phyloP scores from a whole-genome alignment of 2,888 invertebrate genomes.

The Torymus auratus region DNA sequence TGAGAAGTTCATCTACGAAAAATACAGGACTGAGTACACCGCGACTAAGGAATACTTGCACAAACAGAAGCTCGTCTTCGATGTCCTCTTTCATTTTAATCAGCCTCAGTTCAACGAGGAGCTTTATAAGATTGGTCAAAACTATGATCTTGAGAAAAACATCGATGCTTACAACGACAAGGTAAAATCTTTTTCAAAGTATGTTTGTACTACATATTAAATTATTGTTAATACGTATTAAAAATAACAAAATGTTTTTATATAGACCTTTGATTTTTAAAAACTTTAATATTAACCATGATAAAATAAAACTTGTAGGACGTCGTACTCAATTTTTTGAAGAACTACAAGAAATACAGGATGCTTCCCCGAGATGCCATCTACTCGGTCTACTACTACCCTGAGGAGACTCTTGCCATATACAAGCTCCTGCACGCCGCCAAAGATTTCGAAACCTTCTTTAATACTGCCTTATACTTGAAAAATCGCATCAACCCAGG shows the following conservation, averaged over 20 bases:
- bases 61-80: conserved; percentile 65
- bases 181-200: background rate
- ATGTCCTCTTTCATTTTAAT: conserved; percentile 61
- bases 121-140: background rate
- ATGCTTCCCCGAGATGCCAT: conserved; percentile 78
- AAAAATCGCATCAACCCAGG: conserved; percentile 74
- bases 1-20: background rate
- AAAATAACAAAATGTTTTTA: too few relatives aligned
- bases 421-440: conserved; percentile 72
- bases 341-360: conserved; percentile 70
- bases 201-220: too few relatives aligned
- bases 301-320: conserved; percentile 57
- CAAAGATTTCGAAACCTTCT: conserved; percentile 73
- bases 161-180: background rate
- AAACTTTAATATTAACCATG: too few relatives aligned
- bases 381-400: conserved; percentile 76
- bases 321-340: conserved; percentile 71
- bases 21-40: background rate
- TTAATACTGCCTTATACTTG: conserved; percentile 73
- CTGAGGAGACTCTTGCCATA: conserved; percentile 70
- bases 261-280: too few relatives aligned
- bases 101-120: background rate
- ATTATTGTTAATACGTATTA: too few relatives aligned
- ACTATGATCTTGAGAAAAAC: background rate
- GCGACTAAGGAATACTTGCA: conserved; percentile 63